Evolutionary conservation across 2,113 vertebrate genomes (phyloP), one percentile per base, ranked within the genome.

Genomic region (Menidia beryllina): DNA sequence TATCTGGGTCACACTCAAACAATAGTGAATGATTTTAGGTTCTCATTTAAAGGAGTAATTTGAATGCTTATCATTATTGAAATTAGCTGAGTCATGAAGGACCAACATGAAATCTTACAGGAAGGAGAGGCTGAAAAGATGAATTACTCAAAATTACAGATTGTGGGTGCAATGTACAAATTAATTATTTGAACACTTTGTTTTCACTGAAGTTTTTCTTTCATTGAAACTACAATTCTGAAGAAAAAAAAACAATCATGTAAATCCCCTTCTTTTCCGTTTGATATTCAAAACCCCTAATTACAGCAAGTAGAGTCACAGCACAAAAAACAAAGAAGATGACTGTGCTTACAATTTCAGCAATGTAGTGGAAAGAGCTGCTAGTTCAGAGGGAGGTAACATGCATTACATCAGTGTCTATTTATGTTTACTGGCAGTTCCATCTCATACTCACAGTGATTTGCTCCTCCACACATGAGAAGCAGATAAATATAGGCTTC

Each of bases 401-500:
- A 58, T 27, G n/a, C 51, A 64, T 85, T 45, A 83, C 82, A 69
- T 83, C 82, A 83, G 39, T 41, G 72, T 82, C 78, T 90, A 59
- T 85, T 86, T 73, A 58, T 65, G 52, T 52, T 20, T 23, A 53
- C 30, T 20, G 27, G 25, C 20, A 26, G 21, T 27, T 45, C 59
- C 9, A 54, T 59, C 62, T 26, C 57, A 61, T 25, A 55, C 67
- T 54, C 43, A 30, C 19, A 51, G 57, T 55, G 62, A 76, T 20
- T 39, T 50, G 23, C 26, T 52, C 26, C 43, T 62, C 12, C 52
- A 52, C 69, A 79, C 26, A 61, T 20, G 48, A 25, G 48, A 17
- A 72, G 49, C 27, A 55, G 61, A 83, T 79, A 61, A 87, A 79
- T 79, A 83, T 2, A 72, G 2, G 47, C 45, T 78, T 71, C 81